A percentile compares a stretch with the other conserved stretches of the same genome.
These are phyloP conservation scores for Drosophila affinis DNA, from an alignment of 2,888 invertebrate species.

Conservation along the genomic window DNA sequence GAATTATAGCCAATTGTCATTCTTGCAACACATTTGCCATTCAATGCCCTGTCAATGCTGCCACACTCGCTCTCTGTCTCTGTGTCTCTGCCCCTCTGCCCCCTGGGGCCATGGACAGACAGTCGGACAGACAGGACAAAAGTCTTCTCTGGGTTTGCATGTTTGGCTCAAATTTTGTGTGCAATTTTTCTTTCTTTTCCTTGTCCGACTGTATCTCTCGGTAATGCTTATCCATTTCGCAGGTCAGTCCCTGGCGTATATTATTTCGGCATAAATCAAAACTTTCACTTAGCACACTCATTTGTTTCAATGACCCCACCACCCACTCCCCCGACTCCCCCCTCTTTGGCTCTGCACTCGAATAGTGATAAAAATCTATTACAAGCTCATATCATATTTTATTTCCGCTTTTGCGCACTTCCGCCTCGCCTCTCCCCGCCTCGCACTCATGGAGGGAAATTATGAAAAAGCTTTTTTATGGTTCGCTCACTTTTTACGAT, in stretches of 20 bases:
- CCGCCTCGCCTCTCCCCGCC: constrained; percentile 17
- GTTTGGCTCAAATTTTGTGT: constrained; percentile 52
- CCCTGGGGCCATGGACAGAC: neutral
- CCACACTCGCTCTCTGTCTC: neutral
- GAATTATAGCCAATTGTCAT: constrained; percentile 66
- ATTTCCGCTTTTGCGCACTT: constrained; percentile 65
- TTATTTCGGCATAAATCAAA: constrained; percentile 79
- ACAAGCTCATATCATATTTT: constrained; percentile 79
- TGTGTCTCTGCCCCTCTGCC: constrained; percentile 8
- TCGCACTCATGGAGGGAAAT: constrained; percentile 63
- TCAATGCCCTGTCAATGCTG: constrained; percentile 34
- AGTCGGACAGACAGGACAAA: neutral
- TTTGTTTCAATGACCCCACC: constrained; percentile 76
- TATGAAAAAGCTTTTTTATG: constrained; percentile 83
- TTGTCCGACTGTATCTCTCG: constrained; percentile 12
- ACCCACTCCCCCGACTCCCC: neutral
- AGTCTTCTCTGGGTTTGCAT: constrained; percentile 50
- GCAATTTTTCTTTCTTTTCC: constrained; percentile 32
- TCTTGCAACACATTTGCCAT: constrained; percentile 55
- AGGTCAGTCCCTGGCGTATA: constrained; percentile 68
- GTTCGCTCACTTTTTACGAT: constrained; percentile 73
- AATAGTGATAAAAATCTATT: constrained; percentile 81
- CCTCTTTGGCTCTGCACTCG: constrained; percentile 47
- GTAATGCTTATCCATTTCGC: constrained; percentile 30
- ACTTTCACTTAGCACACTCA: constrained; percentile 79